Evolutionary conservation across 2,113 vertebrate species (phyloP).

Genomic region (Phasianus colchicus): DNA sequence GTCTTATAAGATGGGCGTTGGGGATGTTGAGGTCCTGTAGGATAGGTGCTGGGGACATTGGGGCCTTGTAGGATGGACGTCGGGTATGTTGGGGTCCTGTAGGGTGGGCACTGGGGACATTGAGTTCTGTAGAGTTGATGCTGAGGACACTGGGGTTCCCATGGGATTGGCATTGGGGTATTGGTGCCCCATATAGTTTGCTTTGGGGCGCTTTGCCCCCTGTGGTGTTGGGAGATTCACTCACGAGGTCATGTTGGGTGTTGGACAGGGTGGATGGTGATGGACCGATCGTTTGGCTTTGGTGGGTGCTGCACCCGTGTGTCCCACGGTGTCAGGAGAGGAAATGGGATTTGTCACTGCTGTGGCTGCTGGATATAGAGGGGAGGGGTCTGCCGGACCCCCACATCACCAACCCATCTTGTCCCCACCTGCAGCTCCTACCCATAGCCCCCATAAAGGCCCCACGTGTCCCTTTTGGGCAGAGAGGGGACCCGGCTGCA

Average conservation of each 20-base stretch:
- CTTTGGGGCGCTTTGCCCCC: not conserved
- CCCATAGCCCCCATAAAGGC: not conserved
- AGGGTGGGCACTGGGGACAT: not conserved
- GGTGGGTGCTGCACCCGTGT: fast-evolving
- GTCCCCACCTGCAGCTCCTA: not conserved
- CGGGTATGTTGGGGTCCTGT: too few relatives aligned
- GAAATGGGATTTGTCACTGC: fast-evolving
- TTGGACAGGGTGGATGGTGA: fast-evolving
- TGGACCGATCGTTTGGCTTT: fast-evolving
- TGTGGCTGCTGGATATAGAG: not conserved
- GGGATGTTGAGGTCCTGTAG: too few relatives aligned
- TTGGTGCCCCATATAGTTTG: too few relatives aligned
- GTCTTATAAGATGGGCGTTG: too few relatives aligned
- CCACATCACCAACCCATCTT: not conserved
- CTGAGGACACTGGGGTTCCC: too few relatives aligned
- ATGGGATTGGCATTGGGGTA: too few relatives aligned
- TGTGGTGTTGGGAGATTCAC: fast-evolving
- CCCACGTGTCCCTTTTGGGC: not conserved
- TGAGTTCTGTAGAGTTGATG: too few relatives aligned
- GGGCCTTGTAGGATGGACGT: too few relatives aligned
- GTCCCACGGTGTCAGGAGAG: not conserved
- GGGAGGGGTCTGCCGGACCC: not conserved
- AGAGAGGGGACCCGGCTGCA: not conserved
- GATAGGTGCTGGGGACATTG: too few relatives aligned
- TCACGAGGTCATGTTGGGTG: not conserved